These are phyloP conservation scores for Florisuga fusca DNA, from an alignment of 2,797 vertebrate genomes.

Conservation along the genomic window DNA sequence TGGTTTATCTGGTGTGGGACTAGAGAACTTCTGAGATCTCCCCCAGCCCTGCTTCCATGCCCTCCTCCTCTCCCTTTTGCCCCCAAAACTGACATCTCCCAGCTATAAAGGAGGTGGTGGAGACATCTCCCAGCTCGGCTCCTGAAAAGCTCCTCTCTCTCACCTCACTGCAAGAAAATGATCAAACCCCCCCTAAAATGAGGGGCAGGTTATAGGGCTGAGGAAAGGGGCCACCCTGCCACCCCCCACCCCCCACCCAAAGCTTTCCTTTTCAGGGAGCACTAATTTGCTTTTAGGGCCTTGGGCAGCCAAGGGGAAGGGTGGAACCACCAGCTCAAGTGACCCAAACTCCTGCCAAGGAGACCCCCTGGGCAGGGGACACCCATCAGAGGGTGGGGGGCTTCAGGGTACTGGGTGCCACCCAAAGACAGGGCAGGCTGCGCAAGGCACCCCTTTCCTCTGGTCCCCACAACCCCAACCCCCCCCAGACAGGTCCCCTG, in stretches of 20 bases:
- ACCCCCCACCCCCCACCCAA: not conserved
- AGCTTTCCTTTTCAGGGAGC: too few relatives aligned
- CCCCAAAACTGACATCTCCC: not conserved
- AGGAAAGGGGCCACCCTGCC: too few relatives aligned
- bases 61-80: not conserved
- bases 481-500: too few relatives aligned
- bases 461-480: too few relatives aligned
- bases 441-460: too few relatives aligned
- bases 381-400: not conserved
- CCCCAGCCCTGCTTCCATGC: accelerated
- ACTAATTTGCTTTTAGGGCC: not conserved
- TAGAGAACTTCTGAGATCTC: accelerated
- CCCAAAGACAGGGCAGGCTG: accelerated
- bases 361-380: not conserved
- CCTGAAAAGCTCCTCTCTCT: not conserved
- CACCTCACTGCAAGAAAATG: not conserved
- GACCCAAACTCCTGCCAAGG: not conserved
- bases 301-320: not conserved
- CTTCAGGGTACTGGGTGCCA: not conserved
- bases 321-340: not conserved
- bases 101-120: not conserved
- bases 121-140: not conserved
- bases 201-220: too few relatives aligned
- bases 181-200: not conserved
- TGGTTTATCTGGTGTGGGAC: not conserved